Base-by-base conservation (phyloP, 1,140 invertebrate species). In the Rhagoletis pomonella region DNA sequence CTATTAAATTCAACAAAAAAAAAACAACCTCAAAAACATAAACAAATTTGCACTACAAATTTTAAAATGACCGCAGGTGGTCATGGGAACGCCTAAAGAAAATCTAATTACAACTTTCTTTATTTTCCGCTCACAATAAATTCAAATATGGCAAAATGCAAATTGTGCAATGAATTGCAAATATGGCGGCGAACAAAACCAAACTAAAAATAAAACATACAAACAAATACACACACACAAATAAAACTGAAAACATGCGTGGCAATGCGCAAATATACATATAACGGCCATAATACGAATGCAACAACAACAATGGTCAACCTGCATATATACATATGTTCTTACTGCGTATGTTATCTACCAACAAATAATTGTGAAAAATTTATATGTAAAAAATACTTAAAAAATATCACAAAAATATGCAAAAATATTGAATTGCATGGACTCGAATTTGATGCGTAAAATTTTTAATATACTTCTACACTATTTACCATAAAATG, bases 61-160 rank as follows among this genome's bases (percentile, higher is more conserved):
- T 58, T 50, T 86, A 85, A 77, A 58, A 62, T 90, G 89, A 88
- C 90, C 90, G 89, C 90, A 92, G 91, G 88, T 91, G 91, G 92
- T 92, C 90, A 88, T 93, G 92, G 90, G 89, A 93, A 90, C 90
- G 89, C 88, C 91, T 93, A 89, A 92, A 92, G 89, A 89, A 91
- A 92, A 93, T 92, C 92, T 93, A 93, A 93, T 93, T 90, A 90
- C 88, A 90, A 88, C 90, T 77, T 86, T 69, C 65, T 87, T 4
- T 87, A 39, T 87, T 87, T 85, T 86, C 90, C 88, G 89, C 89
- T 89, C 85, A 44, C 17, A 85, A 85, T 19, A 81, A 81, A 55
- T 44, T 5, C 9, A 73, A 17, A 73, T 73, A 55, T 29, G 73
- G 73, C 73, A 14, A 29, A 81, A 81, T 58, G 19, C 47, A 55